Evolutionary conservation across 2,797 vertebrate species (phyloP), one percentile per base, ranked within the genome.

Genomic region (Dallia pectoralis): DNA sequence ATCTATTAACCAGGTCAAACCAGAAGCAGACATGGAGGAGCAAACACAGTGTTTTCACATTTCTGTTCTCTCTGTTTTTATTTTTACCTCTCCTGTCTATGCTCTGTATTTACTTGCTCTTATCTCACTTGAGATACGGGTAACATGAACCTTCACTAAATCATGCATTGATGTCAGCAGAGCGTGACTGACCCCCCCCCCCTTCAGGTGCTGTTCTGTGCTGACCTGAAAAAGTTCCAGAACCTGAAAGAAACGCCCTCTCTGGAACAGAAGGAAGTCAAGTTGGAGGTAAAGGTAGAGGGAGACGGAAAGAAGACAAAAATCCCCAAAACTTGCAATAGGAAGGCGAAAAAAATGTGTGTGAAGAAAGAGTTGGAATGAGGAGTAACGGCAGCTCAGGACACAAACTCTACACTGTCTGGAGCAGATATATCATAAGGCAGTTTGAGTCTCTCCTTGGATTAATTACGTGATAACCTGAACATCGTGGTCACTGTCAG

Each of bases 141-240:
- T 36, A 32, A 36, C 63, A 33, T 59, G 53, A 59, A 59, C 53
- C 25, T 59, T 59, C 53, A 59, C 22, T 59, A 59, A 59, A 59
- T 59, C 53, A 59, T 59, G 53, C 53, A 59, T 59, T 59, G 9
- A 59, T 59, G 53, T 59, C 67, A 74, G 59, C 56, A 12, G 53
- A 59, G 22, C 53, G 14, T 59, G 0, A 9, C 0, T 56, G 3
- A 70, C 9, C 77, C 36, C 74, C 56, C 65, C 16, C 77, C 5
- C 74, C 73, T n/a, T 78, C 79, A 99, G 97, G 96, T 99, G 62
- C 87, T 98, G 80, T 99, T 99, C 90, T 97, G 95, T 47, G 94
- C 97, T 0, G 97, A 98, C 72, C 93, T 99, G 61, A 95, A 77
- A 84, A 96, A 92, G 80, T 93, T 94, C 82, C 93, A 92, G 86